Base-by-base conservation (phyloP, 2,888 invertebrate genomes). In the Branchellion lobata region DNA sequence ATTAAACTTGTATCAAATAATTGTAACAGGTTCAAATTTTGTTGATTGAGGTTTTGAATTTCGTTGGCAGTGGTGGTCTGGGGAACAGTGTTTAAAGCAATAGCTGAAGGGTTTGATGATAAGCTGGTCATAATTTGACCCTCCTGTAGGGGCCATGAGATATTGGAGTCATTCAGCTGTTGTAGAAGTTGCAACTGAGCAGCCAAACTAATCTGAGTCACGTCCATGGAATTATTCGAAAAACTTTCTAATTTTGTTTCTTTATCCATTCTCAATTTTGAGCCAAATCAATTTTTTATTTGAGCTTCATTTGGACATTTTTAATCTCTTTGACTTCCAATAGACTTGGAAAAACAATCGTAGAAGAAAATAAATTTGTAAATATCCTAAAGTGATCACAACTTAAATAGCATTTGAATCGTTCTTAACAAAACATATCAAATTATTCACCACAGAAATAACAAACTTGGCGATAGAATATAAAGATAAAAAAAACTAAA, bases 201-300 rank as follows among this genome's bases (percentile, higher is more conserved):
- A 3, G 61, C 61, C 61, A 57, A n/a, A 57, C 21, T 57, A 57
- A 5, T n/a, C 24, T 57, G 61, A 57, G 5, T 57, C 8, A 57
- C 5, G 3, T 57, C 61, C 21, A 57, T 57, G 61, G 11, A 14
- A n/a, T 57, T 57, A 57, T 5, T 57, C 21, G 61, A 18, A 57
- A 24, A 57, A 57, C 5, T 57, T n/a, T 57, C 61, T 8, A n/a
- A 57, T 57, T 57, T 57, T 8, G 61, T 57, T 57, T 57, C 61
- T 18, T 57, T 57, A 18, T 57, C 61, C 61, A 57, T 57, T 57
- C 3, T 57, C 21, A 57, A 57, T 40, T 14, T 40, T 14, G 40
- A 40, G 14, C 14, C n/a, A n/a, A n/a, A n/a, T n/a, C n/a, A n/a
- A n/a, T n/a, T n/a, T n/a, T n/a, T n/a, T n/a, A n/a, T n/a, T n/a